These are phyloP conservation scores for Sepiola atlantica DNA, from an alignment of 2,888 invertebrate genomes.

Conservation along the genomic window DNA sequence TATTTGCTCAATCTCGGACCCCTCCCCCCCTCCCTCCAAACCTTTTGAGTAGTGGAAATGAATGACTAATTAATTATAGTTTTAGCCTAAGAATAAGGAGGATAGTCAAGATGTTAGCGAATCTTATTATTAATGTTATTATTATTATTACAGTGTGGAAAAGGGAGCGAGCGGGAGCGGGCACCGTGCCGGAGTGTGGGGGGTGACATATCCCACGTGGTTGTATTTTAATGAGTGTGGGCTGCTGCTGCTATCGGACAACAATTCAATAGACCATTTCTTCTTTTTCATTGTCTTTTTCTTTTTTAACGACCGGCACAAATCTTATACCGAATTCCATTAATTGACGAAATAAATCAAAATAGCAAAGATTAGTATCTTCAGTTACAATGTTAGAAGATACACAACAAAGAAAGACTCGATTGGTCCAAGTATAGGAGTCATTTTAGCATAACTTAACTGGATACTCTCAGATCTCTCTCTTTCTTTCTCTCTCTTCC, in stretches of 20 bases:
- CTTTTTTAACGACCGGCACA: neutral
- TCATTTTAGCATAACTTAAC: neutral
- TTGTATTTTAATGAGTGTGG: conserved; percentile 4
- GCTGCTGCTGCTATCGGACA: neutral
- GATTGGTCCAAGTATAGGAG: neutral
- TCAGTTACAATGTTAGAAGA: neutral
- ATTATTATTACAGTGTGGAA: no score
- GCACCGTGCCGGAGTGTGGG: neutral
- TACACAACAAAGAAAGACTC: neutral
- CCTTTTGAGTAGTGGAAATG: no score
- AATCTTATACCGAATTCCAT: neutral
- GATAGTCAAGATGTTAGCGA: no score
- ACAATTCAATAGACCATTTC: no score
- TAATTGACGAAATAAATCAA: neutral
- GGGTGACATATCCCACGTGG: neutral
- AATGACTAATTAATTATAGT: no score
- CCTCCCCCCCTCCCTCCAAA: no score
- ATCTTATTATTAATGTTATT: no score
- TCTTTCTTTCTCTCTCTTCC: no score
- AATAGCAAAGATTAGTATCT: neutral
- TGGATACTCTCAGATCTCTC: neutral
- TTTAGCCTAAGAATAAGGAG: no score
- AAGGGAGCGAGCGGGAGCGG: neutral
- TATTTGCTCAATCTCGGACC: no score
- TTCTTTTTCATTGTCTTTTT: neutral